These are phyloP conservation scores for Vandiemenella viatica DNA, from an alignment of 2,888 invertebrate genomes.

Conservation along the genomic window DNA sequence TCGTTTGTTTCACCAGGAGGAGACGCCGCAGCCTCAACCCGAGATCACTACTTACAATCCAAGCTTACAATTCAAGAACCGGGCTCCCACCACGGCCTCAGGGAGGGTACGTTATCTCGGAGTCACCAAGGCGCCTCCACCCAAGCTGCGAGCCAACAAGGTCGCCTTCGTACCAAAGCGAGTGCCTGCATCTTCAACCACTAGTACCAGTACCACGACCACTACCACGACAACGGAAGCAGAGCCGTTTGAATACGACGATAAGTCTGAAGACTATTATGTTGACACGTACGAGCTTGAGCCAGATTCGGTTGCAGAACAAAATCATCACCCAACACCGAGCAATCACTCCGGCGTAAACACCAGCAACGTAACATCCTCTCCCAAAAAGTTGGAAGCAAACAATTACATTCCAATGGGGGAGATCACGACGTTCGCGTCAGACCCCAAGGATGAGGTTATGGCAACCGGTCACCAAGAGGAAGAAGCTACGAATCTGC, in stretches of 20 bases:
- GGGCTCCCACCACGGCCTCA: conserved; percentile 22
- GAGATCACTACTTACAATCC: conserved; percentile 11
- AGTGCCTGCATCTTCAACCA: conserved; percentile 15
- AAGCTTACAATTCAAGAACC: conserved; percentile 20
- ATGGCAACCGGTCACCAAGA: conserved; percentile 1
- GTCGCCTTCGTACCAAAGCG: conserved; percentile 17
- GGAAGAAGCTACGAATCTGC: too few species aligned
- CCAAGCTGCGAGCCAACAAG: too few species aligned
- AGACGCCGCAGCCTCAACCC: too few species aligned
- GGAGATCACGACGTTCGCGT: neutral
- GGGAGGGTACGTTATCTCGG: conserved; percentile 21
- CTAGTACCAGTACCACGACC: too few species aligned
- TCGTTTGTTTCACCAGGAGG: too few species aligned
- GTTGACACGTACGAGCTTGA: conserved; percentile 12
- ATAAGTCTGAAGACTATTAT: conserved; percentile 20
- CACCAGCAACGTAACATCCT: neutral
- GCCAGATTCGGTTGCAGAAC: conserved; percentile 30
- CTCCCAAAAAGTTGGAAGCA: neutral
- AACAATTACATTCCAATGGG: neutral
- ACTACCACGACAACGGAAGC: too few species aligned
- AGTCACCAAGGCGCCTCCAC: too few species aligned
- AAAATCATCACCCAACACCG: conserved; percentile 17
- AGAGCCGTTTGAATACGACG: conserved; percentile 38
- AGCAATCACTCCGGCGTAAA: conserved; percentile 32
- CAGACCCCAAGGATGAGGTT: conserved; percentile 20